Evolutionary conservation across 2,797 vertebrate genomes (phyloP), one percentile per base, ranked within the genome.

Genomic region (Potorous gilbertii): DNA sequence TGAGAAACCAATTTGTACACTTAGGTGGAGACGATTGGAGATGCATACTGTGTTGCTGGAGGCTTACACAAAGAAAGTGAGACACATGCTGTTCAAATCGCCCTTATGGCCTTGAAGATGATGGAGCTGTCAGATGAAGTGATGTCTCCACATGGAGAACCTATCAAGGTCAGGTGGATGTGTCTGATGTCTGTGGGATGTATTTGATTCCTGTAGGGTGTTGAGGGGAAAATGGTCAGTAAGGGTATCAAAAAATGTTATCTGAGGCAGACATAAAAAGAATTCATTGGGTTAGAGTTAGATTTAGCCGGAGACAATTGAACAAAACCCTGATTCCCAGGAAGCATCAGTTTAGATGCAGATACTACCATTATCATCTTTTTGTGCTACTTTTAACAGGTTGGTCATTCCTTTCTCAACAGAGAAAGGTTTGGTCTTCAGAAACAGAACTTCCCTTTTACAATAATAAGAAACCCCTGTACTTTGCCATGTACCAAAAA

Each of bases 21-120:
- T 97, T 97, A 99, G 99, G 99, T 99, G 98, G 99, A 99, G 98
- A 99, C 99, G 52, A 99, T 99, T 59, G 99, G 99, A 1, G 99
- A 99, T 96, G 99, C 99, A 0, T 99, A 99, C 96, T 99, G 99
- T 98, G 99, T 99, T 11, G 99, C 99, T 56, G 99, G 99, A 94
- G 99, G 99, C 50, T 98, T 99, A 54, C 99, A 99, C 98, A 99
- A 99, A 98, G 99, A 99, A 98, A 99, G 99, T 87, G 99, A 99
- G 90, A 99, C 99, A 4, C 99, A 99, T 0, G 99, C 99, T 2
- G 98, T 99, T 96, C 99, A 99, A 97, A 99, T 99, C 97, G 99
- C 99, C 10, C 98, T 99, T 96, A 99, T 99, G 99, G 99, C 99
- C 87, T 98, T 99, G 98, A 99, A 99, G 98, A 99, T 99, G 99